Base-by-base conservation (phyloP, 1,140 invertebrate genomes). In the Cephus cinctus region DNA sequence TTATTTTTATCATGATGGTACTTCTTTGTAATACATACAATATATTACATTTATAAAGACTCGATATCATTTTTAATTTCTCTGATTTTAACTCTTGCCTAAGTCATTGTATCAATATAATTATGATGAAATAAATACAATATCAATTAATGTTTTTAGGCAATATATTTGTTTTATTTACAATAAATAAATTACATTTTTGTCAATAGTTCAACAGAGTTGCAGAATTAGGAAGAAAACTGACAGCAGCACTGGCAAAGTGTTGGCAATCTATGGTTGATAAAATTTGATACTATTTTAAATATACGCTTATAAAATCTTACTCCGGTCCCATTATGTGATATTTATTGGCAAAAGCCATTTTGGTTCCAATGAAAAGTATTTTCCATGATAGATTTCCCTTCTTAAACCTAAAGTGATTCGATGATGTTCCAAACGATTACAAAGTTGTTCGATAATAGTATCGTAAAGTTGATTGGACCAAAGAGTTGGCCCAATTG, bases 121-220 rank as follows among this genome's bases (percentile, higher is more conserved):
- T n/a, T n/a, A n/a, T n/a, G n/a, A n/a, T n/a, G n/a, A 18, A 47
- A 20, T 47, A 12, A 25, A 1, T 4, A 16, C 14, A 5, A 20
- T 18, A 22, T 6, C 14, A 18, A 40, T 12, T 16, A 27, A n/a
- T 32, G 19, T 38, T 20, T 60, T 65, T 69, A 69, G 61, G 61
- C 60, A 69, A 69, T 71, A 63, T 59, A 56, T 66, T 63, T 59
- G 64, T 25, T 71, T 69, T 71, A 73, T 74, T 74, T 73, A 74
- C 71, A 74, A 74, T 72, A 74, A 73, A 74, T 73, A 73, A 73
- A 72, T 73, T 71, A 73, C 68, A 73, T 63, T 71, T 50, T 70
- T 56, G 60, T 65, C 53, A 53, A 57, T 67, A 67, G 56, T 65
- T 63, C 50, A 71, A 69, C 68, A 71, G 50, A 70, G 58, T 69